A percentile compares a stretch with the other conserved stretches of the same genome.
Conservation (phyloP, 2,888 invertebrate species). For the Ceraclea dissimilis region DNA sequence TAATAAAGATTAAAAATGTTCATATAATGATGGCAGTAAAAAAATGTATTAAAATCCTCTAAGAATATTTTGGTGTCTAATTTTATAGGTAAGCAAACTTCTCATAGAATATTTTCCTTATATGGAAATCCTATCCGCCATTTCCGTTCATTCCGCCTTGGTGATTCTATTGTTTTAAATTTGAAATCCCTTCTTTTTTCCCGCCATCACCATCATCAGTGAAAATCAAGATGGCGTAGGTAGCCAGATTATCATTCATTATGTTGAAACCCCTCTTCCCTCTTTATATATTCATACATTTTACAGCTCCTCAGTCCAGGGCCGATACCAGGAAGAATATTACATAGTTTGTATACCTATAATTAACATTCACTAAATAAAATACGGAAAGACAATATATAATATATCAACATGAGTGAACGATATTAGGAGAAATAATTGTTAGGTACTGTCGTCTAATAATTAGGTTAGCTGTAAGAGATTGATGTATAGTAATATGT, state of each 20-base stretch:
- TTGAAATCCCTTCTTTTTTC: slow-evolving; percentile 5
- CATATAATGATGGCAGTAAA: too few species aligned
- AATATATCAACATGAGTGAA: too few species aligned
- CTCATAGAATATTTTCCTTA: slow-evolving; percentile 4
- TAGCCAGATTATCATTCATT: slow-evolving; percentile 22
- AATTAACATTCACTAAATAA: too few species aligned
- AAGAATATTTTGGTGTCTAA: too few species aligned
- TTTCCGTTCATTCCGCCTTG: neutral
- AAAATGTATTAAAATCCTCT: too few species aligned
- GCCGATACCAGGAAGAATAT: neutral
- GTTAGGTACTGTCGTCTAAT: too few species aligned
- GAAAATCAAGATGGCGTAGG: slow-evolving; percentile 19
- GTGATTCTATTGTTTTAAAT: slow-evolving; percentile 17
- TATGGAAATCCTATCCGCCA: slow-evolving; percentile 12
- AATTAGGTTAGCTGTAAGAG: too few species aligned
- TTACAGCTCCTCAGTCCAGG: neutral
- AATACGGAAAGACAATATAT: too few species aligned
- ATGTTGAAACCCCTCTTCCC: slow-evolving; percentile 13
- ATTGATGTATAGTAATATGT: too few species aligned
- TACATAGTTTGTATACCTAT: neutral
- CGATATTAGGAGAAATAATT: too few species aligned
- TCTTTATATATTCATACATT: neutral
- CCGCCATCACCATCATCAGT: slow-evolving; percentile 3
- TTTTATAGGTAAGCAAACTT: too few species aligned
- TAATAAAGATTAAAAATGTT: too few species aligned